Evolutionary conservation across 2,797 vertebrate species (phyloP).

Genomic region (Centropyge bicolor): DNA sequence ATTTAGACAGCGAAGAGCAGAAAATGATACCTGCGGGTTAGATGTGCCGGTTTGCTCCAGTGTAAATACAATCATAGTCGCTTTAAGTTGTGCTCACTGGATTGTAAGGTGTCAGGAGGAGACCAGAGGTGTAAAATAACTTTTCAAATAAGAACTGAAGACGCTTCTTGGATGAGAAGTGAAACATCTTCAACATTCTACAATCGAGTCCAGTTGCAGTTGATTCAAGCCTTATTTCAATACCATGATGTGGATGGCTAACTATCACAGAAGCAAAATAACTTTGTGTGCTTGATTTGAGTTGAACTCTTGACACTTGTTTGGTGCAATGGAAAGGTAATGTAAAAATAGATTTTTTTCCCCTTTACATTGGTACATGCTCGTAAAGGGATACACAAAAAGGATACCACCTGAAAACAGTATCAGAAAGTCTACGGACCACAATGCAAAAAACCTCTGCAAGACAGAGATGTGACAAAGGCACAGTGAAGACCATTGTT

Average conservation of each 20-base stretch:
- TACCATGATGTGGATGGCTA: no score
- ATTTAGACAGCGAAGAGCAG: constrained; percentile 76
- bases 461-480: constrained; percentile 4
- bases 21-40: constrained; percentile 78
- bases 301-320: neutral
- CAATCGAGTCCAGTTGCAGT: no score
- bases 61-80: constrained; percentile 75
- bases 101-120: neutral
- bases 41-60: constrained; percentile 77
- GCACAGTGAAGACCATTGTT: neutral
- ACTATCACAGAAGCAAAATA: neutral
- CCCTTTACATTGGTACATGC: neutral
- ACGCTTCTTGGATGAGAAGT: no score
- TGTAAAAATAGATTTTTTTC: neutral
- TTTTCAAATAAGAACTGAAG: neutral
- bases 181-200: no score
- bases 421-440: neutral
- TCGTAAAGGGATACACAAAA: neutral
- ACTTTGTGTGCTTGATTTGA: constrained; percentile 2
- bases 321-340: neutral
- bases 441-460: neutral
- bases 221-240: no score
- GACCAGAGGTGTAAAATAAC: neutral
- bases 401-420: neutral
- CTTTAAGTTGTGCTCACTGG: neutral